A percentile compares a stretch with the other conserved stretches of the same genome.
Conservation (phyloP, 2,888 invertebrate genomes). For the Morpho deidamia region DNA sequence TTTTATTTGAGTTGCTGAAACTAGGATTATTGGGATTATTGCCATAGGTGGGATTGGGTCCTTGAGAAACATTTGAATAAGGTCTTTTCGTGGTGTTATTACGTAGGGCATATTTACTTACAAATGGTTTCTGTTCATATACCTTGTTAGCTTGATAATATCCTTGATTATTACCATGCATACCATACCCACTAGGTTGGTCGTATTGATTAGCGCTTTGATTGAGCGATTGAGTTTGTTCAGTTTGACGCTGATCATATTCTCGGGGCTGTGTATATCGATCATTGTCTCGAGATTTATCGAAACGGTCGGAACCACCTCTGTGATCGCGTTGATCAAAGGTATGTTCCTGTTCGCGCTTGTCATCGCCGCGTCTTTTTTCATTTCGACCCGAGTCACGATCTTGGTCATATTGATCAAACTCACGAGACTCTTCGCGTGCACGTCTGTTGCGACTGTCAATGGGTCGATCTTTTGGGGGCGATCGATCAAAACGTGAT, state of each 20-base stretch:
- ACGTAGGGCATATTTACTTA: too few relatives aligned
- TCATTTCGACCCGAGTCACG: background rate
- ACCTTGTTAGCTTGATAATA: background rate
- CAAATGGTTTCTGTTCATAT: background rate
- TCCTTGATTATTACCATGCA: background rate
- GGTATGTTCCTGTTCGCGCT: background rate
- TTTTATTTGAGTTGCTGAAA: slow-evolving; percentile 6
- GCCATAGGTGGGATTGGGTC: background rate
- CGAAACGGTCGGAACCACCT: background rate
- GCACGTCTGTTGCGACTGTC: background rate
- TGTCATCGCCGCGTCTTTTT: background rate
- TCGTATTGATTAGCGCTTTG: background rate
- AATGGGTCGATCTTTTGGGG: background rate
- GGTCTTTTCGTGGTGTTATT: background rate
- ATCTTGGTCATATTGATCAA: background rate
- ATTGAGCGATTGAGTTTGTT: background rate
- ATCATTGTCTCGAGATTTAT: background rate
- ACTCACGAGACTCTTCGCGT: background rate
- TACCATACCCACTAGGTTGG: background rate
- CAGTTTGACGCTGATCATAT: background rate
- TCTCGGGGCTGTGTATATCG: background rate
- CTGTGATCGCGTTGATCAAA: background rate
- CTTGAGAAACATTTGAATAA: background rate
- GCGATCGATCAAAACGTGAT: slow-evolving; percentile 1
- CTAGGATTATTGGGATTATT: slow-evolving; percentile 12